A percentile compares a stretch with the other conserved stretches of the same genome.
Conservation (phyloP, 2,113 vertebrate genomes). For the Patagioenas fasciata region DNA sequence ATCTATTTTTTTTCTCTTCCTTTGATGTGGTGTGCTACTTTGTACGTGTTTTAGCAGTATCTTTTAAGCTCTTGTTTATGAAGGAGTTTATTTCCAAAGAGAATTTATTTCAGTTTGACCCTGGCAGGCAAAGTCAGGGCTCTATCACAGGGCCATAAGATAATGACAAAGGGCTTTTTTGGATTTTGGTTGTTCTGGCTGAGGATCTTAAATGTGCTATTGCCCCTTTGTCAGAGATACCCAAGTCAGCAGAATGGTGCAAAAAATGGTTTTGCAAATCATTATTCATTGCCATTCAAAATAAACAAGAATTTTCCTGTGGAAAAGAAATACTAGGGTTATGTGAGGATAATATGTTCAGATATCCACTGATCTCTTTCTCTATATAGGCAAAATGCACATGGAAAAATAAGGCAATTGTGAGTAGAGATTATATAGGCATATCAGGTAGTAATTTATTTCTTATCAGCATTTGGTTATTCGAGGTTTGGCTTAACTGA, state of each 20-base stretch:
- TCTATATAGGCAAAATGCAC: background rate
- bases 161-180: background rate
- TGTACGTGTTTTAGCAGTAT: background rate
- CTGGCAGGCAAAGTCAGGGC: background rate
- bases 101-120: background rate
- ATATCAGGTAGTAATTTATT: background rate
- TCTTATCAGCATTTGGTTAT: background rate
- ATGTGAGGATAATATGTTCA: background rate
- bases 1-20: background rate
- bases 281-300: background rate
- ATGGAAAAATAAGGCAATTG: accelerated
- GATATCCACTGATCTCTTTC: background rate
- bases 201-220: background rate
- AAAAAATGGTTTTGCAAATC: background rate
- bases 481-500: background rate
- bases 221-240: background rate
- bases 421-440: no score
- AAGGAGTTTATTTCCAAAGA: background rate
- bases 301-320: background rate
- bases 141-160: background rate
- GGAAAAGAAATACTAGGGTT: background rate
- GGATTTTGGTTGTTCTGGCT: background rate
- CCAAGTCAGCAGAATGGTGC: background rate
- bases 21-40: accelerated
- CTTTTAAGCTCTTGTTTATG: background rate